phyloP scores from a whole-genome alignment of 2,113 vertebrate genomes.

The Xyliphius kryptos region DNA sequence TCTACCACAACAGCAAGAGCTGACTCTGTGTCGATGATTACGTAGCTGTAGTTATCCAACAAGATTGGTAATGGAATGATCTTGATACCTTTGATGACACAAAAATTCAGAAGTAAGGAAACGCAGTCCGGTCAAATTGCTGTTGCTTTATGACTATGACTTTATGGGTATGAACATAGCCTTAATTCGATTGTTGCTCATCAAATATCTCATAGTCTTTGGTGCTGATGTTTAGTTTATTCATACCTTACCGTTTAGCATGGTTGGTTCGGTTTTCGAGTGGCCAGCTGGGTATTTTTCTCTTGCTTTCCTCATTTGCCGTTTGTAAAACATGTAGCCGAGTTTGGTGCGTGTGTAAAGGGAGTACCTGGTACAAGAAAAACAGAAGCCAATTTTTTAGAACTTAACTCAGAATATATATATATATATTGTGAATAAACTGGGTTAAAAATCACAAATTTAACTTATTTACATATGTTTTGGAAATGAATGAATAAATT shows the following conservation, averaged over 20 bases:
- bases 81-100: constrained; percentile 75
- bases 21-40: constrained; percentile 81
- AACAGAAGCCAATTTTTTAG: neutral
- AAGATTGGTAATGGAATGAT: constrained; percentile 88
- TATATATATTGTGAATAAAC: too few relatives aligned
- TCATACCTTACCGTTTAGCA: constrained; percentile 70
- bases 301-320: constrained; percentile 84
- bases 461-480: too few relatives aligned
- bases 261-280: constrained; percentile 69
- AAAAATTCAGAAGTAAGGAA: neutral
- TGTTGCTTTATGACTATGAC: too few relatives aligned
- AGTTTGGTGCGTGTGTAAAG: constrained; percentile 90
- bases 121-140: neutral
- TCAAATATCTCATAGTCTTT: too few relatives aligned
- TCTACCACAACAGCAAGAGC: constrained; percentile 76
- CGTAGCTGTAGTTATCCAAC: constrained; percentile 95
- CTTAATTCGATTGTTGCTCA: too few relatives aligned
- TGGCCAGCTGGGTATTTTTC: constrained; percentile 85
- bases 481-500: too few relatives aligned
- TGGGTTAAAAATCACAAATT: too few relatives aligned
- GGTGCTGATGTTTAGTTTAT: too few relatives aligned
- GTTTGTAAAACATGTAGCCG: constrained; percentile 88
- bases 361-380: constrained; percentile 71
- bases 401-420: too few relatives aligned
- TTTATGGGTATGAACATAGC: too few relatives aligned